Conservation (phyloP, 2,888 invertebrate genomes). For the Glyphotaelius pellucidus region DNA sequence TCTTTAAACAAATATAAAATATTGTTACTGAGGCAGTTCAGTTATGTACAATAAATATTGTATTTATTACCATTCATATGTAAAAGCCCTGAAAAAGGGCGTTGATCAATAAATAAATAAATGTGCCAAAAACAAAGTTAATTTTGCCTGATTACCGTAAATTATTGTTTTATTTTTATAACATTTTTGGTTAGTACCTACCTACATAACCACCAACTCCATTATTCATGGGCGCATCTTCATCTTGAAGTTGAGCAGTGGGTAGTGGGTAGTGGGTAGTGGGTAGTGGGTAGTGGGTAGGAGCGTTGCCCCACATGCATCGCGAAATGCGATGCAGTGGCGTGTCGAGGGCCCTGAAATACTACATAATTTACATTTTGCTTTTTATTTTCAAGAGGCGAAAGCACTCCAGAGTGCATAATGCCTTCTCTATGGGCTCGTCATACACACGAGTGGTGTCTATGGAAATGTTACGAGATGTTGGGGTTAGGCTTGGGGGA, state of each 20-base stretch:
- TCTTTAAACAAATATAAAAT: no score
- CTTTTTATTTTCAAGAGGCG: conserved; percentile 65
- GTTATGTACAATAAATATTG: no score
- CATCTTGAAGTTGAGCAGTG: not conserved
- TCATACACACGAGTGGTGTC: conserved; percentile 56
- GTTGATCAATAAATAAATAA: no score
- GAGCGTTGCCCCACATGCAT: conserved; percentile 10
- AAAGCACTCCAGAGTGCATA: conserved; percentile 63
- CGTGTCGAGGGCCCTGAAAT: conserved; percentile 59
- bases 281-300: not conserved
- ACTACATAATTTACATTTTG: conserved; percentile 66
- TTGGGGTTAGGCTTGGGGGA: not conserved
- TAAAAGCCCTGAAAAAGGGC: no score
- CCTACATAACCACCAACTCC: not conserved
- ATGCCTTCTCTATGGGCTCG: conserved; percentile 57
- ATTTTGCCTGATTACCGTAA: no score
- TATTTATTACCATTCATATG: no score
- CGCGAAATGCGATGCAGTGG: conserved; percentile 34
- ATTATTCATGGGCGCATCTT: conserved; percentile 13
- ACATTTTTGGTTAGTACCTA: not conserved
- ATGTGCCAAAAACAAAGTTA: no score
- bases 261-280: no score
- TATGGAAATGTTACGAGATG: conserved; percentile 58
- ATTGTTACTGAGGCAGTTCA: no score
- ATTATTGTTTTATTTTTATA: not conserved